These are phyloP conservation scores for Polydesmus complanatus DNA, from an alignment of 2,888 invertebrate genomes.

Conservation along the genomic window DNA sequence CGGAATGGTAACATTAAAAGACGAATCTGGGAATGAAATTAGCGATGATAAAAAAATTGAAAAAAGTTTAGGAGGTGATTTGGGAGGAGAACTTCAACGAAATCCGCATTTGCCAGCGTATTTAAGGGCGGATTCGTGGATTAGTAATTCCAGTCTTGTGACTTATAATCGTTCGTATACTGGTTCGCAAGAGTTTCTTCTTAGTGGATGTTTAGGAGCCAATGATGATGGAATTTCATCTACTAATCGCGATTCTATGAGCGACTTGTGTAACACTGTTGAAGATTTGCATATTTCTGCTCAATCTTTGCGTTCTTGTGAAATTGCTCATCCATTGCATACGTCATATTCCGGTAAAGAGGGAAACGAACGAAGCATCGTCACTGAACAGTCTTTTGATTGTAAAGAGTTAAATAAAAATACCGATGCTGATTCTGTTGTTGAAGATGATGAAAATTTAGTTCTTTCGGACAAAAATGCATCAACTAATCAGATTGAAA, in stretches of 20 bases:
- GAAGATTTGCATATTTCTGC: conserved; percentile 14
- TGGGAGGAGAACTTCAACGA: background rate
- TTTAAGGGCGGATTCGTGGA: conserved; percentile 13
- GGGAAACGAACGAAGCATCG: background rate
- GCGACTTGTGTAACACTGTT: conserved; percentile 2
- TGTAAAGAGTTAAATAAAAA: background rate
- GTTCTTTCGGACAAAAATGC: background rate
- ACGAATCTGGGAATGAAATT: background rate
- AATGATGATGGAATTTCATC: background rate
- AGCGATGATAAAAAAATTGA: background rate
- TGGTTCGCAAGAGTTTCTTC: conserved; percentile 13
- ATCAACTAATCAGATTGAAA: background rate
- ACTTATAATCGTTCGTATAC: conserved; percentile 12
- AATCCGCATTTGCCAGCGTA: background rate
- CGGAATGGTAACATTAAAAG: background rate
- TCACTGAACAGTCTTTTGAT: background rate
- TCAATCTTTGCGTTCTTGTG: background rate
- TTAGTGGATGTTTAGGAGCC: conserved; percentile 9
- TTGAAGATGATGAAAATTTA: background rate
- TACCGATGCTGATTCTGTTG: background rate
- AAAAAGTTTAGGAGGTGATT: background rate
- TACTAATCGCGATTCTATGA: background rate
- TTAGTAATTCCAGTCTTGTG: conserved; percentile 14
- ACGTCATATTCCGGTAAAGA: background rate
- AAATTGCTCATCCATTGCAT: background rate